Evolutionary conservation across 2,113 vertebrate species (phyloP), one percentile per base, ranked within the genome.

Genomic region (Zosterops japonicus): DNA sequence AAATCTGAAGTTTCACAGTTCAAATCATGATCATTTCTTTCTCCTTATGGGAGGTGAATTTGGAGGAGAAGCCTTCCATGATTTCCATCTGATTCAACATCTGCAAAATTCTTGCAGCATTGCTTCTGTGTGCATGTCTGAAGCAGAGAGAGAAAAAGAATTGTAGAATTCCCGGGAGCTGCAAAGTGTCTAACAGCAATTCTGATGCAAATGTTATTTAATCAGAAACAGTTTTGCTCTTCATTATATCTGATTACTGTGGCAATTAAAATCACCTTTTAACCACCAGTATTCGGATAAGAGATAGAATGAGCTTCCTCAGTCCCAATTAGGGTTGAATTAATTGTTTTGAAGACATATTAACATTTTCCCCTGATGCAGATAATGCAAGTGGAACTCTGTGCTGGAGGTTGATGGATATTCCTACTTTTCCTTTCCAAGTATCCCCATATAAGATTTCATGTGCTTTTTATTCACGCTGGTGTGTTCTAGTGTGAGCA

Each of bases 191-290:
- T 59, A 74, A 64, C 57, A 91, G 55, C 79, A 88, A 91, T 95
- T 96, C 89, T 94, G 75, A 95, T 97, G 91, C 72, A 96, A 96
- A 97, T 97, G 90, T 97, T 97, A 97, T 97, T 98, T 98, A 97
- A 98, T 98, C 95, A 97, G 89, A 91, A 97, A 89, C 93, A 88
- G 69, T 97, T 98, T 97, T 97, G 78, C 50, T 97, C 89, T 94
- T 98, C 85, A 93, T 97, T 96, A 91, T 95, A 94, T 96, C 91
- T 94, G 86, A 97, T 97, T 97, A 94, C 87, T 69, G 64, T 97
- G 92, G 82, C 97, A 98, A 97, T 98, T 97, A 97, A 91, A 96
- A 94, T 97, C 94, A 95, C 96, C 96, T 96, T 96, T 97, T 98
- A 96, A 84, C 89, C 96, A 95, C 69, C 67, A 90, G 60, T 68